Evolutionary conservation across 2,888 invertebrate genomes (phyloP).

Genomic region (Heliconius hortense): DNA sequence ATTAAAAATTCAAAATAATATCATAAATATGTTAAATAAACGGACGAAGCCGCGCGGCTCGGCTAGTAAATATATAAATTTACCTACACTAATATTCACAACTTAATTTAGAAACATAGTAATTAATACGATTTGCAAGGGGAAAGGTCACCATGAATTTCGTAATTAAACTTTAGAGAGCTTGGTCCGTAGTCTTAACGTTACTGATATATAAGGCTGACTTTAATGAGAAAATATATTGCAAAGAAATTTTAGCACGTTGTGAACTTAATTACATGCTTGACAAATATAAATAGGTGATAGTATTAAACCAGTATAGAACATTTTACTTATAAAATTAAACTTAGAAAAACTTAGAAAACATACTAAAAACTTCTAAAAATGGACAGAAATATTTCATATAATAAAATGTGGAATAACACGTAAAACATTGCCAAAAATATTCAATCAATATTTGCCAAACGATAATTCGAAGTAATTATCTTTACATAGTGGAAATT

Average conservation of each 20-base stretch:
- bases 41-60: no score
- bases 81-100: not conserved
- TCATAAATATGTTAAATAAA: no score
- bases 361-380: no score
- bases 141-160: slow-evolving; percentile 39
- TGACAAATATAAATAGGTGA: not conserved
- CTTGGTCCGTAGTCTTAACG: slow-evolving; percentile 16
- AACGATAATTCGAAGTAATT: no score
- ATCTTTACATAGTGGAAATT: no score
- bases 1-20: no score
- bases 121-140: slow-evolving; percentile 18
- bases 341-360: not conserved
- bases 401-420: no score
- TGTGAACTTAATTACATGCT: slow-evolving; percentile 26
- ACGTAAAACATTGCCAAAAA: no score
- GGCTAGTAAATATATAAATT: not conserved
- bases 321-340: no score
- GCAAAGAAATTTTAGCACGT: slow-evolving; percentile 26
- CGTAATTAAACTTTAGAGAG: slow-evolving; percentile 40
- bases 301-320: not conserved
- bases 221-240: slow-evolving; percentile 33
- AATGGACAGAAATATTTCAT: no score
- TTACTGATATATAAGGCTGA: slow-evolving; percentile 31
- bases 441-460: no score
- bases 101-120: slow-evolving; percentile 13